A percentile compares a stretch with the other conserved stretches of the same genome.
Evolutionary conservation across 2,888 invertebrate genomes (phyloP).

Genomic region (Scelioninae gen. 1): DNA sequence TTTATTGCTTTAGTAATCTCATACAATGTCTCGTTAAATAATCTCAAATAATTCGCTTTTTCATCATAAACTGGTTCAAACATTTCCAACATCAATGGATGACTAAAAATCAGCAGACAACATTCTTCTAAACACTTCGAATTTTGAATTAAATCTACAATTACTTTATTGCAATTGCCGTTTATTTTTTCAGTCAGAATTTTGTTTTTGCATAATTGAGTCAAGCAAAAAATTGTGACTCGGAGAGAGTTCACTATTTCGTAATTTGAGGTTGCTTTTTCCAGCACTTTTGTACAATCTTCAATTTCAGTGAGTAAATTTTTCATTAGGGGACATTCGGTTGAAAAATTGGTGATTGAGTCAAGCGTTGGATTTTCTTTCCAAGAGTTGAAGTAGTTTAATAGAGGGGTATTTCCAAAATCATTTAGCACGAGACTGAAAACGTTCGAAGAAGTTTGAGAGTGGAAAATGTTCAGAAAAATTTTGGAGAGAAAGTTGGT

Average conservation of each 20-base stretch:
- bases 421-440: conserved; percentile 85
- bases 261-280: conserved; percentile 64
- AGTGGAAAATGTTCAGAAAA: conserved; percentile 86
- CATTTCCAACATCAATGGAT: conserved; percentile 82
- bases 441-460: conserved; percentile 86
- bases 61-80: conserved; percentile 81
- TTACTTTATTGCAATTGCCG: conserved; percentile 73
- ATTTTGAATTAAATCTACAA: conserved; percentile 76
- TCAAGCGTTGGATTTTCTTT: conserved; percentile 7
- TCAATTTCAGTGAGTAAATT: conserved; percentile 30
- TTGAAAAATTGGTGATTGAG: conserved; percentile 8
- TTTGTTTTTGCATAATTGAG: conserved; percentile 75
- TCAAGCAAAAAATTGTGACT: conserved; percentile 79
- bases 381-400: conserved; percentile 44
- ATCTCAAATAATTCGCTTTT: conserved; percentile 73
- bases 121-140: conserved; percentile 74
- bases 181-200: conserved; percentile 72
- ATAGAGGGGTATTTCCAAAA: conserved; percentile 80
- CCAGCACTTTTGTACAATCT: conserved; percentile 4
- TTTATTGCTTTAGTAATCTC: conserved; percentile 73
- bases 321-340: conserved; percentile 17
- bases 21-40: conserved; percentile 80
- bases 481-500: conserved; percentile 78
- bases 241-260: conserved; percentile 72
- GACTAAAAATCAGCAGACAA: conserved; percentile 81